Conservation (phyloP, 2,797 vertebrate genomes). For the Sphenodon punctatus region DNA sequence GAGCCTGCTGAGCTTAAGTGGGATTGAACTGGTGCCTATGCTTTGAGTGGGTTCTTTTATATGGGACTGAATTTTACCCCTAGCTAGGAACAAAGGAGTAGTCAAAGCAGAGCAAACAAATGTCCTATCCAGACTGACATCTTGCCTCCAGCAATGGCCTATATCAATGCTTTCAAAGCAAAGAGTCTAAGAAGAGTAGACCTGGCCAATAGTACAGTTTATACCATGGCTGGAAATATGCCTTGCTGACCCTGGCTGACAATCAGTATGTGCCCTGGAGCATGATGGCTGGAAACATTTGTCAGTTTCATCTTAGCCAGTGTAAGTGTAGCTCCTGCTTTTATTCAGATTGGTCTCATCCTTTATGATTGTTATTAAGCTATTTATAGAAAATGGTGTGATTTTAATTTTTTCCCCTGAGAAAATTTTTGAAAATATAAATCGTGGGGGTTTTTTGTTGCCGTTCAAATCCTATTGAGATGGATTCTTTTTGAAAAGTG, state of each 20-base stretch:
- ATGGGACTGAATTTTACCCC: neutral
- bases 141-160: neutral
- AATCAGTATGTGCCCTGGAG: neutral
- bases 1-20: neutral
- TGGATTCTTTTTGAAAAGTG: neutral
- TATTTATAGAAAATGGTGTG: neutral
- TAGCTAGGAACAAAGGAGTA: neutral
- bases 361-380: too few species aligned
- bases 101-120: neutral
- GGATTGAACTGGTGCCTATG: neutral
- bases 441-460: neutral
- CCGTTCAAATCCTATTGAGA: neutral
- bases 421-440: neutral
- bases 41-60: neutral
- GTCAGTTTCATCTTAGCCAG: neutral
- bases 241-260: neutral
- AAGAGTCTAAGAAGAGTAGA: neutral
- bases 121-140: neutral
- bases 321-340: neutral
- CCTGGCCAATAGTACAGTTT: neutral
- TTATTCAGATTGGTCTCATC: neutral
- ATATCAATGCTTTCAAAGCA: neutral
- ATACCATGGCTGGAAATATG: neutral
- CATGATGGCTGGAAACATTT: too few species aligned
- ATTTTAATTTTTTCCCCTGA: neutral